Percentiles rank a stretch among this genome's conserved stretches.
Evolutionary conservation across 2,113 vertebrate genomes (phyloP).

Genomic region (Nothobranchius kuhntae): DNA sequence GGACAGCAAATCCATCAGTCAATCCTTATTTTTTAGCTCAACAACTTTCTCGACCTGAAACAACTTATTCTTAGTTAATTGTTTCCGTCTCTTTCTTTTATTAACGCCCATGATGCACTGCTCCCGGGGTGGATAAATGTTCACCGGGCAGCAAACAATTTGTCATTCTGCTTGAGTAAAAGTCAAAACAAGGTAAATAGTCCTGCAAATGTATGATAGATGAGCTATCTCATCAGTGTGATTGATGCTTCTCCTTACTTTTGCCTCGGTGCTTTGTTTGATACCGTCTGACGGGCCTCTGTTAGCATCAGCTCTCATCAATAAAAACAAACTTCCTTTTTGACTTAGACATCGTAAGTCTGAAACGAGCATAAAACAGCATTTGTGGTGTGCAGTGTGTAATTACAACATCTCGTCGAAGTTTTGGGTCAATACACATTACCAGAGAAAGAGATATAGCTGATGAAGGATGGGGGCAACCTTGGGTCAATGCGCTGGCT

Average conservation of each 20-base stretch:
- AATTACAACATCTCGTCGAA: slow-evolving; percentile 25
- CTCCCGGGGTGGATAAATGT: slow-evolving; percentile 19
- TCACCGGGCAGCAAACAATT: slow-evolving; percentile 22
- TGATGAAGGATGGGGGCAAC: slow-evolving; percentile 43
- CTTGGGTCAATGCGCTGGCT: slow-evolving; percentile 50
- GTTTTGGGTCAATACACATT: slow-evolving; percentile 25
- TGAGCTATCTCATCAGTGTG: slow-evolving; percentile 38
- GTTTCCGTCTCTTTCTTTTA: neutral
- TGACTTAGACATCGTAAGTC: slow-evolving; percentile 15
- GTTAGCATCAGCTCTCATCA: slow-evolving; percentile 54
- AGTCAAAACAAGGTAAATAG: slow-evolving; percentile 55
- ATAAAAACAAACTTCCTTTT: slow-evolving; percentile 27
- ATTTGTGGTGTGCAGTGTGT: neutral
- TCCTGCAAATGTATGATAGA: slow-evolving; percentile 50
- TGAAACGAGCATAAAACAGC: slow-evolving; percentile 17
- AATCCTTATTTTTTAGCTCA: slow-evolving; percentile 6
- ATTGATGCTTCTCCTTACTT: slow-evolving; percentile 42
- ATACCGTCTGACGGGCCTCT: slow-evolving; percentile 36
- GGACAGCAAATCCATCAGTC: slow-evolving; percentile 43
- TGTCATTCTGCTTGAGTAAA: slow-evolving; percentile 50
- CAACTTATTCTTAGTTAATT: slow-evolving; percentile 32
- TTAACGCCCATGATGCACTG: slow-evolving; percentile 7
- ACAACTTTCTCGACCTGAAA: slow-evolving; percentile 25
- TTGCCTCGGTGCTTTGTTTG: slow-evolving; percentile 43
- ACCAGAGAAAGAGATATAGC: neutral